Evolutionary conservation across 64 coral and sea anemone species (phyloP).

Genomic region (Pachyseris speciosa): DNA sequence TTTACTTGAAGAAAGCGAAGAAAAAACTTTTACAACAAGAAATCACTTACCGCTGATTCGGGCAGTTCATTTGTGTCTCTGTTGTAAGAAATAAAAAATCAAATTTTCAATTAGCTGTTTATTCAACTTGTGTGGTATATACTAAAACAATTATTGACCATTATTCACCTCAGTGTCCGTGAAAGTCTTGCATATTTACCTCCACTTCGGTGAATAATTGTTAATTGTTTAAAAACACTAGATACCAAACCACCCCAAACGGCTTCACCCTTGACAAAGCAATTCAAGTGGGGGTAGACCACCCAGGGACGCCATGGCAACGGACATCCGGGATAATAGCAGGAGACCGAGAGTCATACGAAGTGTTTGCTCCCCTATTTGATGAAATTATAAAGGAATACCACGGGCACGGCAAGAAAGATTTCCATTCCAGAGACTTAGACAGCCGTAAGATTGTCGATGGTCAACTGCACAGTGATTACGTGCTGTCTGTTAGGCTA

Average conservation of each 20-base stretch:
- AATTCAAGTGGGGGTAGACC: conserved; percentile 86
- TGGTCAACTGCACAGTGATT: conserved; percentile 32
- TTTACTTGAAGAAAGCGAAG: too few relatives aligned
- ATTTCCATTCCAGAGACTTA: conserved; percentile 54
- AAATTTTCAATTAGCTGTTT: too few relatives aligned
- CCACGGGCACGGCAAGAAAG: conserved; percentile 27
- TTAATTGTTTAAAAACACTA: background rate
- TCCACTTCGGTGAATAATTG: background rate
- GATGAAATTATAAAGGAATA: conserved; percentile 70
- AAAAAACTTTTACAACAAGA: too few relatives aligned
- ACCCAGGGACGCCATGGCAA: conserved; percentile 78
- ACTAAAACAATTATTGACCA: too few relatives aligned
- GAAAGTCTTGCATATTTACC: too few relatives aligned
- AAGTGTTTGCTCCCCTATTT: conserved; percentile 72
- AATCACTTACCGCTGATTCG: too few relatives aligned
- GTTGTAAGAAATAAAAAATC: too few relatives aligned
- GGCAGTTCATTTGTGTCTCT: too few relatives aligned
- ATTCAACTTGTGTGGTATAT: too few relatives aligned
- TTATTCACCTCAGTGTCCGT: too few relatives aligned
- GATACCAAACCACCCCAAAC: conserved; percentile 23
- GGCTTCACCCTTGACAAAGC: conserved; percentile 76
- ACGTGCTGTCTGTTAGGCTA: conserved; percentile 52
- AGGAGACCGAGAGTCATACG: conserved; percentile 78
- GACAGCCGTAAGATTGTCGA: conserved; percentile 38
- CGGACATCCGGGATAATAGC: conserved; percentile 72